phyloP scores from a whole-genome alignment of 1,140 invertebrate genomes.

The Luehdorfia chinensis region DNA sequence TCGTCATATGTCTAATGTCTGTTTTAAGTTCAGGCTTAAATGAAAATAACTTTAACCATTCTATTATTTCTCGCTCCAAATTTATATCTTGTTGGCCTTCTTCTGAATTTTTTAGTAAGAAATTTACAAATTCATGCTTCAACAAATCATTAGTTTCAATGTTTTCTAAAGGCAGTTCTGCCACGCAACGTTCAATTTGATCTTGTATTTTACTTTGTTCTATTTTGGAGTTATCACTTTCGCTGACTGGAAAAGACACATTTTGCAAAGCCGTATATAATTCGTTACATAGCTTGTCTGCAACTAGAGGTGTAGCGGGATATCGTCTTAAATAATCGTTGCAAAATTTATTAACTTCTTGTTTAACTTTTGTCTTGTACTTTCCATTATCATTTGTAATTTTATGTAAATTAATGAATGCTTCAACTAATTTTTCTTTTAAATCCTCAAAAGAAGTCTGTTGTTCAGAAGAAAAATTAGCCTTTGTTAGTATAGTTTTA shows the following conservation, averaged over 20 bases:
- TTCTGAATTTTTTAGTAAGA: background rate
- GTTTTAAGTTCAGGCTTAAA: background rate
- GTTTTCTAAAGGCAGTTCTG: conserved; percentile 23
- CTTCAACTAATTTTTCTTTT: conserved; percentile 38
- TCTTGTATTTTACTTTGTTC: conserved; percentile 29
- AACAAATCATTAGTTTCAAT: conserved; percentile 2
- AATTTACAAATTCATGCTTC: conserved; percentile 5
- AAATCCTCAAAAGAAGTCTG: conserved; percentile 32
- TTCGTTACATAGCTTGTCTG: conserved; percentile 27
- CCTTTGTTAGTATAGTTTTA: conserved; percentile 24
- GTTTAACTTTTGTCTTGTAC: conserved; percentile 26
- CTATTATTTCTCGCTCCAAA: conserved; percentile 1
- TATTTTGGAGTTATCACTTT: conserved; percentile 25
- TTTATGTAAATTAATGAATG: conserved; percentile 37
- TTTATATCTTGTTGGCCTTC: background rate
- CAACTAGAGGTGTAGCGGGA: conserved; percentile 25
- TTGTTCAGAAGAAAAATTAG: conserved; percentile 17
- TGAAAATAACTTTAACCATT: conserved; percentile 3
- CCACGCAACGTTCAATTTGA: conserved; percentile 25
- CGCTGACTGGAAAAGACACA: conserved; percentile 29
- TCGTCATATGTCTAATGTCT: conserved; percentile 1
- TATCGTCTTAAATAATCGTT: conserved; percentile 29
- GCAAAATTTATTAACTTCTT: conserved; percentile 33
- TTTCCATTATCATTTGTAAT: conserved; percentile 14
- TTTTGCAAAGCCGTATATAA: conserved; percentile 31